phyloP scores from a whole-genome alignment of 2,797 vertebrate genomes.

The Paratrypauchen microcephalus region DNA sequence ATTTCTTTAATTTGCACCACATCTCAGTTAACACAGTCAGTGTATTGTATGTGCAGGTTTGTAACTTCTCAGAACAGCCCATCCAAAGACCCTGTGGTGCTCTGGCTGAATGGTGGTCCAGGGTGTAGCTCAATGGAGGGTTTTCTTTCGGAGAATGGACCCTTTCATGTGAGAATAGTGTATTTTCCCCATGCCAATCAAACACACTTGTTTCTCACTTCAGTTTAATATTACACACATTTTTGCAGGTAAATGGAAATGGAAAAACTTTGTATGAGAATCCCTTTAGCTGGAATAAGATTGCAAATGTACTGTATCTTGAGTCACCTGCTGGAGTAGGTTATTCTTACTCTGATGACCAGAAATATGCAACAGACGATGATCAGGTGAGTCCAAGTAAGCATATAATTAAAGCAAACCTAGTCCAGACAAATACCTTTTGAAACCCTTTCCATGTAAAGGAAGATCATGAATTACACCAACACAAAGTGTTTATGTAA shows the following conservation, averaged over 20 bases:
- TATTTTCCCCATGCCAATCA: neutral
- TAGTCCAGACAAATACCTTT: neutral
- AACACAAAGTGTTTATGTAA: neutral
- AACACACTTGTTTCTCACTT: neutral
- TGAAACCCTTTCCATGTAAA: neutral
- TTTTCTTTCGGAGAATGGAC: constrained; percentile 80
- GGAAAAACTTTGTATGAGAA: constrained; percentile 77
- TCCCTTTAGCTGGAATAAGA: constrained; percentile 78
- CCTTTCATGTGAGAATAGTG: constrained; percentile 72
- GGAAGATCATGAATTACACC: neutral
- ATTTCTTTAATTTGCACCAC: neutral
- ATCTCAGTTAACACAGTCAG: neutral
- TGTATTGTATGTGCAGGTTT: constrained; percentile 67
- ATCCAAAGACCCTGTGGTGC: constrained; percentile 73
- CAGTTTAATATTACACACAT: neutral
- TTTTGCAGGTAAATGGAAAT: constrained; percentile 69
- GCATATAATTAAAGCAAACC: neutral
- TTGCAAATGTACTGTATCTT: constrained; percentile 78
- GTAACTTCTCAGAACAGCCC: constrained; percentile 79
- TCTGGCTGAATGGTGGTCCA: constrained; percentile 83
- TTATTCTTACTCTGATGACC: constrained; percentile 77
- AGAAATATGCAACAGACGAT: constrained; percentile 73
- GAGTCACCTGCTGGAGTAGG: constrained; percentile 82
- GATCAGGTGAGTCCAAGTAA: constrained; percentile 60
- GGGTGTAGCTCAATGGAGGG: constrained; percentile 82